A percentile compares a stretch with the other conserved stretches of the same genome.
These are phyloP conservation scores for Drosophila meridionalis DNA, from an alignment of 2,888 invertebrate genomes.

Conservation along the genomic window DNA sequence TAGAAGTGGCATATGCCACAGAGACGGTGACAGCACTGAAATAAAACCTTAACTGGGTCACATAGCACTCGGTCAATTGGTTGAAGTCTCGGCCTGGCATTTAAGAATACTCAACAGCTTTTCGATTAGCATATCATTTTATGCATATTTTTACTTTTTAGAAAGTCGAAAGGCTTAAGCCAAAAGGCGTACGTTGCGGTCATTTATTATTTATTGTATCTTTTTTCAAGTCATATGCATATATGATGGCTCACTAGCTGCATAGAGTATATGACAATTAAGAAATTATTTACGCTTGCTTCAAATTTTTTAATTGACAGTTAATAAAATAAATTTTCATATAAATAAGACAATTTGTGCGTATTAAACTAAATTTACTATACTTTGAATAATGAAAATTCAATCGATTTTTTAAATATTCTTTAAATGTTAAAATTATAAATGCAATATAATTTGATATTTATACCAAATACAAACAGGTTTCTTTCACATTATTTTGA, in stretches of 20 bases:
- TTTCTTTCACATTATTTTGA: neutral
- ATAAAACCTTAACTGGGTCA: slow-evolving; percentile 48
- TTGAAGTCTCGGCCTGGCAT: slow-evolving; percentile 23
- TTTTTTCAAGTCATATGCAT: neutral
- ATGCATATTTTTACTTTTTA: slow-evolving; percentile 33
- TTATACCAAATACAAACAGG: neutral
- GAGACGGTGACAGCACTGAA: slow-evolving; percentile 29
- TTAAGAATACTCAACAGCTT: slow-evolving; percentile 36
- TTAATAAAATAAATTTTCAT: neutral
- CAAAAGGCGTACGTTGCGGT: slow-evolving; percentile 6
- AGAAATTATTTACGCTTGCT: slow-evolving; percentile 1
- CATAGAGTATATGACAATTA: neutral
- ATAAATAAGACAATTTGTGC: neutral
- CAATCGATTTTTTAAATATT: neutral
- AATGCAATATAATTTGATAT: too few relatives aligned
- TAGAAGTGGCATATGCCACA: slow-evolving; percentile 40
- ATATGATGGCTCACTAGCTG: neutral
- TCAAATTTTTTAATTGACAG: neutral
- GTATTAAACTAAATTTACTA: neutral
- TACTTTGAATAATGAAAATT: neutral
- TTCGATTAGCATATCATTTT: slow-evolving; percentile 48
- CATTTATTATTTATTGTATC: neutral
- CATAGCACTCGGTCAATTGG: slow-evolving; percentile 28
- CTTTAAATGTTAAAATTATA: neutral
- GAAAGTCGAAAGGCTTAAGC: slow-evolving; percentile 45